These are phyloP conservation scores for Phyllotreta cruciferae DNA, from an alignment of 2,888 invertebrate genomes.

Conservation along the genomic window DNA sequence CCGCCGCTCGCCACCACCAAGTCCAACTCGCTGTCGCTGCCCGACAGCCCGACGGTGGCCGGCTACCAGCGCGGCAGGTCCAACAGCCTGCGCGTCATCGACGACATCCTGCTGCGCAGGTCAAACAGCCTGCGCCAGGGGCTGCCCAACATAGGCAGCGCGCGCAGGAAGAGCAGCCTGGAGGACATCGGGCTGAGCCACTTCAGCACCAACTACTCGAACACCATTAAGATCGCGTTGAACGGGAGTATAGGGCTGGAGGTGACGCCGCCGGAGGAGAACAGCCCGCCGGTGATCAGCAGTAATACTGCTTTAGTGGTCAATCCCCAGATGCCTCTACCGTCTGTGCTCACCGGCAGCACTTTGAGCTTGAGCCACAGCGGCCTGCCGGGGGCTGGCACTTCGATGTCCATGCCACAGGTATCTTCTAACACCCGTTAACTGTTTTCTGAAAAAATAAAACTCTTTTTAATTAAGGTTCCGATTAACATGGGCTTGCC, in stretches of 20 bases:
- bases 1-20: slow-evolving; percentile 84
- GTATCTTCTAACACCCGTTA: slow-evolving; percentile 28
- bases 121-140: slow-evolving; percentile 88
- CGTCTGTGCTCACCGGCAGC: slow-evolving; percentile 49
- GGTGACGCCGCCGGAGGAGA: slow-evolving; percentile 66
- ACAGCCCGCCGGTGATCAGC: slow-evolving; percentile 63
- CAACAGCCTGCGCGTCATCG: slow-evolving; percentile 85
- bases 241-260: slow-evolving; percentile 88
- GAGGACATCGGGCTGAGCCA: slow-evolving; percentile 87
- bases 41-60: slow-evolving; percentile 85
- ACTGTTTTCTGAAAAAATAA: too few species aligned
- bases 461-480: too few species aligned
- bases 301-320: slow-evolving; percentile 65
- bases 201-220: slow-evolving; percentile 75
- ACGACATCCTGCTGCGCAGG: slow-evolving; percentile 81
- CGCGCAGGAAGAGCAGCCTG: slow-evolving; percentile 79
- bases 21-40: slow-evolving; percentile 87
- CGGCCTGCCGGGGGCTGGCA: slow-evolving; percentile 50
- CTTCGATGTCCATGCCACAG: slow-evolving; percentile 46
- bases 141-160: slow-evolving; percentile 68
- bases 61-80: slow-evolving; percentile 79
- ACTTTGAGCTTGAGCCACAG: slow-evolving; percentile 54
- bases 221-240: slow-evolving; percentile 84
- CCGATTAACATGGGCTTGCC: slow-evolving; percentile 54
- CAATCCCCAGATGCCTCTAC: slow-evolving; percentile 55